Conservation (phyloP, 2,113 vertebrate species). For the Orthonyx spaldingii region DNA sequence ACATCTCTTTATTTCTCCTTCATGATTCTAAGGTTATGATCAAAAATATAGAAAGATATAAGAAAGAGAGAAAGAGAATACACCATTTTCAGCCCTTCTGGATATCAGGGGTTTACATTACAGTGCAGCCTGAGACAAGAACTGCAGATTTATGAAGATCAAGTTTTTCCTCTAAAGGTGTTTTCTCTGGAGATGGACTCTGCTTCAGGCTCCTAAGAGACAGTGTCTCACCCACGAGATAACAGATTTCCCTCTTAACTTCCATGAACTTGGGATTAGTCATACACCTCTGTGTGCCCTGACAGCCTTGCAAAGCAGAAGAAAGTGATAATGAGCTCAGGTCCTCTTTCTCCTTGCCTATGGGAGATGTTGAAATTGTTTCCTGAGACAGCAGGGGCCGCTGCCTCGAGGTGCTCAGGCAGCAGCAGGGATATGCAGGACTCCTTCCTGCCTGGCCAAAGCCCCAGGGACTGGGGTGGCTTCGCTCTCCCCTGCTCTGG, state of each 20-base stretch:
- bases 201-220: background rate
- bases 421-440: background rate
- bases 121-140: background rate
- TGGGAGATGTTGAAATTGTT: background rate
- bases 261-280: background rate
- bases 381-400: background rate
- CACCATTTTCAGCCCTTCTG: background rate
- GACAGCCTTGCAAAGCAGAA: background rate
- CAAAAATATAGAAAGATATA: background rate
- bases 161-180: background rate
- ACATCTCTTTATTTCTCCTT: background rate
- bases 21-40: background rate
- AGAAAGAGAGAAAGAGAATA: background rate
- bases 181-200: background rate
- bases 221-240: background rate
- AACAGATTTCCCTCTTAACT: background rate
- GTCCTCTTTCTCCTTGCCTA: background rate
- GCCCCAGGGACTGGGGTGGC: accelerated
- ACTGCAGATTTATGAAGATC: background rate
- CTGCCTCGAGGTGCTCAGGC: background rate
- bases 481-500: accelerated
- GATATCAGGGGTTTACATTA: background rate
- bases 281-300: background rate
- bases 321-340: background rate
- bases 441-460: background rate